A percentile compares a stretch with the other conserved stretches of the same genome.
These are phyloP conservation scores for Drosophila paucipuncta DNA, from an alignment of 2,888 invertebrate species.

Conservation along the genomic window DNA sequence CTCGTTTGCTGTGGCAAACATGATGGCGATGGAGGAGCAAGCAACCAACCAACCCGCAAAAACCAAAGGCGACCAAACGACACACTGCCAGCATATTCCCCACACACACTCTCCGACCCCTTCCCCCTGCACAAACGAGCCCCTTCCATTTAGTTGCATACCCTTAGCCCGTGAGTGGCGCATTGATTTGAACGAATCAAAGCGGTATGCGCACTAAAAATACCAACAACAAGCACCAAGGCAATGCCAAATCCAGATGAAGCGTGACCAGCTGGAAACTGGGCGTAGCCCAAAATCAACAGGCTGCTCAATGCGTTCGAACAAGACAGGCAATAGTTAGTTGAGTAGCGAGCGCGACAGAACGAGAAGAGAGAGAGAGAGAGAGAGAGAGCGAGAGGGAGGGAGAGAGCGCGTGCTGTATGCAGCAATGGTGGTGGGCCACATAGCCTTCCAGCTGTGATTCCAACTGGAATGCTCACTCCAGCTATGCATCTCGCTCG, in stretches of 20 bases:
- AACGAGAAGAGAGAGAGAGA: not conserved
- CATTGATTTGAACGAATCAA: conserved; percentile 83
- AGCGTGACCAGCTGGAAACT: conserved; percentile 70
- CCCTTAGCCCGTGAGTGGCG: conserved; percentile 61
- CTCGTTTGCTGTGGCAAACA: conserved; percentile 29
- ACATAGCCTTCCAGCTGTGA: conserved; percentile 57
- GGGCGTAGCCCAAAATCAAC: conserved; percentile 74
- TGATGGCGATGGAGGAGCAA: conserved; percentile 40
- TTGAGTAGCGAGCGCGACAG: conserved; percentile 1
- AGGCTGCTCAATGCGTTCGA: conserved; percentile 44
- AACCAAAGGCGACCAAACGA: conserved; percentile 70
- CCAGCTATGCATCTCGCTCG: conserved; percentile 43
- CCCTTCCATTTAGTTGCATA: conserved; percentile 27
- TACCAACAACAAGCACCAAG: conserved; percentile 77
- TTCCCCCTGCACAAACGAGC: not conserved
- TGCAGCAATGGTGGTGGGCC: conserved; percentile 70
- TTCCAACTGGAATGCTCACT: conserved; percentile 71
- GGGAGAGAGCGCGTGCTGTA: conserved; percentile 13
- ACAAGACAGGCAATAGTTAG: not conserved
- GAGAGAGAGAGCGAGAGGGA: conserved; percentile 7
- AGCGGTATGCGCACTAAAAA: conserved; percentile 83
- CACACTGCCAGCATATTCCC: conserved; percentile 50
- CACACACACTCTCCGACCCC: not conserved
- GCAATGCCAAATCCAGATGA: conserved; percentile 73
- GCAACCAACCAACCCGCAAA: conserved; percentile 35